phyloP scores from a whole-genome alignment of 2,113 vertebrate species.

The Neoarius graeffei region DNA sequence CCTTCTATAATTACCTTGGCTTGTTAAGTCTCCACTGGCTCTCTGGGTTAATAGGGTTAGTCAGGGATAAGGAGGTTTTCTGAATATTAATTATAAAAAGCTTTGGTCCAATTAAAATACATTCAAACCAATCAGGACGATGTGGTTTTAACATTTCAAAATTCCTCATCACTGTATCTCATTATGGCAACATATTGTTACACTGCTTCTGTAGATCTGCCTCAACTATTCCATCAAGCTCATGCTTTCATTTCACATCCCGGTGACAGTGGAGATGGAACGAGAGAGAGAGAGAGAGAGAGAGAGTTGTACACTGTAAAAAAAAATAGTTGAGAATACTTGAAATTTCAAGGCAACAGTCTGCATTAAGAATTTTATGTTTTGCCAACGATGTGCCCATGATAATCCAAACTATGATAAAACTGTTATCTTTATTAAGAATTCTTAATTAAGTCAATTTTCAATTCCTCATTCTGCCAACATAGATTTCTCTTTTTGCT shows the following conservation, averaged over 20 bases:
- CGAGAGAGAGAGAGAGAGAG: background rate
- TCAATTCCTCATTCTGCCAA: no score
- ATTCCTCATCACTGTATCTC: background rate
- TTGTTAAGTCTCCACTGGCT: constrained; percentile 50
- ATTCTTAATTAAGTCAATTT: no score
- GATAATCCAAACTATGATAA: no score
- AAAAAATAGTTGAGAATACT: no score
- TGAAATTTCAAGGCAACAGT: no score
- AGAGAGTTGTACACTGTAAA: no score
- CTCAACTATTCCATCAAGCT: background rate
- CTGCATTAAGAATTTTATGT: no score
- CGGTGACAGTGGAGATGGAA: background rate
- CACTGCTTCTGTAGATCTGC: background rate
- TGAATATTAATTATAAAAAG: constrained; percentile 53
- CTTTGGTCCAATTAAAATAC: constrained; percentile 38
- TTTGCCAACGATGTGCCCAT: no score
- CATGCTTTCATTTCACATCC: background rate
- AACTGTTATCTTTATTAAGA: no score
- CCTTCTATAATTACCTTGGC: constrained; percentile 39
- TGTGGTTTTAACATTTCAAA: background rate
- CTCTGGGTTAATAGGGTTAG: constrained; percentile 41
- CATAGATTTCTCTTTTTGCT: no score
- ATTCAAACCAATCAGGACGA: background rate
- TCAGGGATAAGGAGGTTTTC: constrained; percentile 38
- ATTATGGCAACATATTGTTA: background rate